phyloP scores from a whole-genome alignment of 2,797 vertebrate genomes.

The Sebastes minor region DNA sequence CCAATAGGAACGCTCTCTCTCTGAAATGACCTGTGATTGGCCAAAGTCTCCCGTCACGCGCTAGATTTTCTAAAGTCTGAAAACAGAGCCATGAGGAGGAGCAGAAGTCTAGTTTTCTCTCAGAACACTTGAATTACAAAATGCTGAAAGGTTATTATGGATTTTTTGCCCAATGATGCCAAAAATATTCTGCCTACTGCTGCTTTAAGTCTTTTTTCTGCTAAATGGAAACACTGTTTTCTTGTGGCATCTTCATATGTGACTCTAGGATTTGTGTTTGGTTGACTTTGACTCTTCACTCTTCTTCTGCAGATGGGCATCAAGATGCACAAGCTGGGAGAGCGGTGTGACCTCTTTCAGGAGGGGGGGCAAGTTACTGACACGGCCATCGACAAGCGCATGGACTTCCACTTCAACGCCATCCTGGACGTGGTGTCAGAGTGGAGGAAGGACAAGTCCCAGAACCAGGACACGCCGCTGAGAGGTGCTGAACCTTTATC shows the following conservation, averaged over 20 bases:
- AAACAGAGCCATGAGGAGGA: too few species aligned
- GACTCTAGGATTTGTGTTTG: neutral
- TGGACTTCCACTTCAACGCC: slow-evolving; percentile 99
- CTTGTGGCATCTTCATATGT: neutral
- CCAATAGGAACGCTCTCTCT: too few species aligned
- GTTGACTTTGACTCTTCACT: neutral
- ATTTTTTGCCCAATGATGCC: too few species aligned
- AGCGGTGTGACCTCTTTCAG: slow-evolving; percentile 96
- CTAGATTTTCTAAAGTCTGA: accelerated
- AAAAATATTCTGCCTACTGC: too few species aligned
- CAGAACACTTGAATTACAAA: too few species aligned
- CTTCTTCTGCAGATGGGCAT: slow-evolving; percentile 87
- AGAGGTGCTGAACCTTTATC: slow-evolving; percentile 82
- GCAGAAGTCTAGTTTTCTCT: too few species aligned
- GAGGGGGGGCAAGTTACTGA: slow-evolving; percentile 94
- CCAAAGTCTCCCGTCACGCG: accelerated
- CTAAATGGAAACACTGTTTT: neutral
- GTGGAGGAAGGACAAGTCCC: slow-evolving; percentile 97
- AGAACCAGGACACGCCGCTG: slow-evolving; percentile 92
- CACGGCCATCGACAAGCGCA: slow-evolving; percentile 95
- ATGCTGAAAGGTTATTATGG: too few species aligned
- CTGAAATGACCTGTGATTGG: too few species aligned
- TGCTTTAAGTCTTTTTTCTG: too few species aligned
- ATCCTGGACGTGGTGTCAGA: slow-evolving; percentile 97
- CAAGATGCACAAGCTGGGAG: slow-evolving; percentile 95